Evolutionary conservation across 2,888 invertebrate species (phyloP), one percentile per base, ranked within the genome.

Genomic region (Harpalus rubripes): DNA sequence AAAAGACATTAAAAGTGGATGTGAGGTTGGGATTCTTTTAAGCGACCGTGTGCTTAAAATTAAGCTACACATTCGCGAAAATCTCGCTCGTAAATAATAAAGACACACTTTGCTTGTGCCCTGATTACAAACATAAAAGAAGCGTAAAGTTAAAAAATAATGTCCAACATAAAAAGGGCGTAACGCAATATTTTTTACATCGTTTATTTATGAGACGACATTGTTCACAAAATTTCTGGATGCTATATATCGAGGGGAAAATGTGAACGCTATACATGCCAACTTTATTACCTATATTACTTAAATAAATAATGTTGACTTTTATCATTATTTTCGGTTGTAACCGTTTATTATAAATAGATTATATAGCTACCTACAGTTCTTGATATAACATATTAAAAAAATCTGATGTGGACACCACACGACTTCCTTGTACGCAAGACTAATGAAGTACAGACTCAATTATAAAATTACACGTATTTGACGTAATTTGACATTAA

Each of bases 71-170:
- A 63, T 63, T 63, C 10, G n/a, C 7, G 68, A 68, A 68, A 68
- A 68, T 68, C 39, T 68, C n/a, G 68, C 39, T 68, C 68, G 68
- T 68, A 68, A 68, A 68, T 68, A 68, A 68, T 68, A 68, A 68
- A 68, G 39, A 68, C 39, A 63, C 26, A 68, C 68, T 68, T 68
- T 68, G 68, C 68, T 32, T 68, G 15, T n/a, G 68, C 39, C 68
- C 39, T 68, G 68, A 68, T 68, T 68, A 39, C 68, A 32, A 68
- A 68, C 68, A 68, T 68, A 68, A 68, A 68, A 68, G 68, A 68
- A 32, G 68, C 68, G 68, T 68, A 68, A 68, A 68, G 39, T 68
- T 68, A 68, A 68, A 68, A 68, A 68, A 68, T 68, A 68, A 68
- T 32, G 68, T 41, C 15, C 32, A 0, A 68, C 68, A 68, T 68